phyloP scores from a whole-genome alignment of 2,113 vertebrate genomes.

The Girardinichthys multiradiatus region DNA sequence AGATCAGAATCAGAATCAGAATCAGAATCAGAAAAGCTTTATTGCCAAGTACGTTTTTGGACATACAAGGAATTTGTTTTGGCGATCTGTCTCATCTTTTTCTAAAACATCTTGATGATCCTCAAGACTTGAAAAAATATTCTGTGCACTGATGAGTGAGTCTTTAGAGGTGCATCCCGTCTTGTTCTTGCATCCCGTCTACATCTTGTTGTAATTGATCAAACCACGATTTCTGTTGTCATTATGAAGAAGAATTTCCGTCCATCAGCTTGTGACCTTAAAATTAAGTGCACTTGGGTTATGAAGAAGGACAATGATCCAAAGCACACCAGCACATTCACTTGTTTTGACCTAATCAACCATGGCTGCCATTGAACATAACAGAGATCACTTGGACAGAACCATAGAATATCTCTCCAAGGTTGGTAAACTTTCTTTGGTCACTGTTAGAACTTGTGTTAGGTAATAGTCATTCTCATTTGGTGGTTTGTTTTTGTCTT shows the following conservation, averaged over 20 bases:
- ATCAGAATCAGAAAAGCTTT: too few relatives aligned
- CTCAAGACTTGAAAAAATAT: too few relatives aligned
- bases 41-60: too few relatives aligned
- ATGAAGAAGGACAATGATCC: not conserved
- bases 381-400: slow-evolving; percentile 55
- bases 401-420: slow-evolving; percentile 73
- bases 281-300: not conserved
- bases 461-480: slow-evolving; percentile 28
- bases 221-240: too few relatives aligned
- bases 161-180: too few relatives aligned
- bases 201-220: too few relatives aligned
- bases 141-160: too few relatives aligned
- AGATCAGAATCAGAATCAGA: too few relatives aligned
- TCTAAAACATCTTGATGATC: too few relatives aligned
- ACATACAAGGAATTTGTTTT: too few relatives aligned
- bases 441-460: slow-evolving; percentile 9
- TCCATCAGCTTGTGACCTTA: not conserved
- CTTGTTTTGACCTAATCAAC: slow-evolving; percentile 15
- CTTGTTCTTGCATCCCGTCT: too few relatives aligned
- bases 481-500: slow-evolving; percentile 44
- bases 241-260: not conserved
- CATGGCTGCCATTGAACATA: slow-evolving; percentile 76
- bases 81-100: too few relatives aligned
- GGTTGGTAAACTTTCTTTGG: slow-evolving; percentile 49
- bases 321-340: not conserved